These are phyloP conservation scores for Catostylus mosaicus DNA, from an alignment of 30 jellyfish, hydroid and myxozoan species.

Conservation along the genomic window DNA sequence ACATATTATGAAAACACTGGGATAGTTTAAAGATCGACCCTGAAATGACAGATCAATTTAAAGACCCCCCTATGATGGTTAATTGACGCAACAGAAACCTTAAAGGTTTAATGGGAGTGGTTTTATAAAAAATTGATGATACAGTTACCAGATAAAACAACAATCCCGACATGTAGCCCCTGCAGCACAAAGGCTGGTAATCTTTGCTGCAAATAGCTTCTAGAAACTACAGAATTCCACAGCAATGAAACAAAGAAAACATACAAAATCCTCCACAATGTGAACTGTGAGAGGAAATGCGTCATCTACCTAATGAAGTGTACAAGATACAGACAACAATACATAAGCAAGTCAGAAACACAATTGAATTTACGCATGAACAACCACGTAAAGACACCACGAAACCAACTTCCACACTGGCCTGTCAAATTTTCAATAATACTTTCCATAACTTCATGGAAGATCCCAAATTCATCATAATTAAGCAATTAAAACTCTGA, in stretches of 20 bases:
- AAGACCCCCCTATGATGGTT: neutral
- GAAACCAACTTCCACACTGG: neutral
- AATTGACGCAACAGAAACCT: neutral
- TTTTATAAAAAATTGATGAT: too few species aligned
- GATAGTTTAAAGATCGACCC: neutral
- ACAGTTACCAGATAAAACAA: too few species aligned
- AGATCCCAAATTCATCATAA: neutral
- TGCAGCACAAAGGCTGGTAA: conserved; percentile 23
- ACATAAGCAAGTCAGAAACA: neutral
- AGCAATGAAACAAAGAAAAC: neutral
- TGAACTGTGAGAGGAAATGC: neutral
- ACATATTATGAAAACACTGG: neutral
- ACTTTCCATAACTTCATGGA: neutral
- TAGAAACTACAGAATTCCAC: neutral
- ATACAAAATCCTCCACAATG: conserved; percentile 11
- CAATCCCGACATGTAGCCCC: too few species aligned
- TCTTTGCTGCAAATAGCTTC: conserved; percentile 13
- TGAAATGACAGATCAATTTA: neutral
- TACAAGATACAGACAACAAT: conserved; percentile 4
- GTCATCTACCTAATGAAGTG: conserved; percentile 4
- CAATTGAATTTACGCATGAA: conserved; percentile 2
- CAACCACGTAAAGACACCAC: conserved; percentile 3
- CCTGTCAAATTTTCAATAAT: neutral
- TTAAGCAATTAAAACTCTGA: neutral
- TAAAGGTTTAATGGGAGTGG: too few species aligned